phyloP scores from a whole-genome alignment of 2,113 vertebrate species.

The Grantiella picta region DNA sequence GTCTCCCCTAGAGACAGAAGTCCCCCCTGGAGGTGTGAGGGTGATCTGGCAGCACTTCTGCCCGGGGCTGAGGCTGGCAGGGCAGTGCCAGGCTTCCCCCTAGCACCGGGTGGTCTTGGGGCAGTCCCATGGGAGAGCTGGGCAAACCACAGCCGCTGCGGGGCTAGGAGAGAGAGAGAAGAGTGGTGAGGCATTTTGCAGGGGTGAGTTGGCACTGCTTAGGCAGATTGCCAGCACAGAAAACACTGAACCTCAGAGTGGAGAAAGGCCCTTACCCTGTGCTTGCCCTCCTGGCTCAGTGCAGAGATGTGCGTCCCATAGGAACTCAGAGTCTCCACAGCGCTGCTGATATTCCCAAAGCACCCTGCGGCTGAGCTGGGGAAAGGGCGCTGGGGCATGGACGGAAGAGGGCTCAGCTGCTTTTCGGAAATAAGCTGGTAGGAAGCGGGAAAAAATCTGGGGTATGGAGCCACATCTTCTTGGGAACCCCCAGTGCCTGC shows the following conservation, averaged over 20 bases:
- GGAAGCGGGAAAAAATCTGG: not conserved
- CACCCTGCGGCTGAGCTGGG: not conserved
- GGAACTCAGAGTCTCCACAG: not conserved
- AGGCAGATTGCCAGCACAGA: not conserved
- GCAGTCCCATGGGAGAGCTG: not conserved
- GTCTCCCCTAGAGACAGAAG: constrained; percentile 64
- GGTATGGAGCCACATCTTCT: not conserved
- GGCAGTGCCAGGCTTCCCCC: not conserved
- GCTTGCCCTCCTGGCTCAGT: not conserved
- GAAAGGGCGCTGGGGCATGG: not conserved
- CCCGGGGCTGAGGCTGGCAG: not conserved
- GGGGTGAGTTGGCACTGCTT: not conserved
- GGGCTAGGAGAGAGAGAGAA: constrained; percentile 50
- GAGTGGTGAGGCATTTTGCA: not conserved
- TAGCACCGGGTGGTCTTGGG: constrained; percentile 34
- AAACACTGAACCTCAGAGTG: accelerated
- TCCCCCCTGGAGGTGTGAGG: constrained; percentile 40
- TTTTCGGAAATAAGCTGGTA: not conserved
- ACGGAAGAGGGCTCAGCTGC: not conserved
- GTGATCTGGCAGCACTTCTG: constrained; percentile 33
- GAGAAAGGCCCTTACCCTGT: not conserved
- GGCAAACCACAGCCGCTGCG: constrained; percentile 15
- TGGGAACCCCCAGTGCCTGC: accelerated
- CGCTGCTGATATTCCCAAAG: accelerated
- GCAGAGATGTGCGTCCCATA: accelerated